Percentiles rank a stretch among this genome's conserved stretches.
Evolutionary conservation across 2,888 invertebrate species (phyloP).

Genomic region (Lobophora halterata): DNA sequence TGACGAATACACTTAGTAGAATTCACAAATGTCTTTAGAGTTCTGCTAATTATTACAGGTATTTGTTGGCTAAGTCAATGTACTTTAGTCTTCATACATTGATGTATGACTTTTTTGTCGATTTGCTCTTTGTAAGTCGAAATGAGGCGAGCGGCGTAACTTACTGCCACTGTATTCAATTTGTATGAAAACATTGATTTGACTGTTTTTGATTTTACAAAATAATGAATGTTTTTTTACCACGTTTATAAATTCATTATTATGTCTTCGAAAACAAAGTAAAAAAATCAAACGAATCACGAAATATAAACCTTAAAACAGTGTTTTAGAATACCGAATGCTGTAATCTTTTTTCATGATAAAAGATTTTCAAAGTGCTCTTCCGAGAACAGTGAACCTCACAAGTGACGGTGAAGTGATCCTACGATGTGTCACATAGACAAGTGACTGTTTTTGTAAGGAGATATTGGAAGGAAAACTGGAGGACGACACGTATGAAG

Average conservation of each 20-base stretch:
- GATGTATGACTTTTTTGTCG: constrained; percentile 8
- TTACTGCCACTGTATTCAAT: too few species aligned
- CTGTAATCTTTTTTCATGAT: constrained; percentile 9
- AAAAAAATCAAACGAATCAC: constrained; percentile 4
- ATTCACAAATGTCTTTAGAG: not conserved
- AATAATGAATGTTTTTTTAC: not conserved
- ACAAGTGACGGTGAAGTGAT: constrained; percentile 22
- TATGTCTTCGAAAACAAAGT: not conserved
- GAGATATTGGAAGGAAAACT: constrained; percentile 56
- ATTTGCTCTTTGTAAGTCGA: not conserved
- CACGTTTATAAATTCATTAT: not conserved
- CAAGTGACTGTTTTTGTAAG: constrained; percentile 40
- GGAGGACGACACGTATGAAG: constrained; percentile 77
- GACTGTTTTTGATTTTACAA: too few species aligned
- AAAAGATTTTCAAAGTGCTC: constrained; percentile 14
- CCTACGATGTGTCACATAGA: constrained; percentile 46
- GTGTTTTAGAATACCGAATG: not conserved
- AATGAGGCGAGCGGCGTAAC: constrained; percentile 18
- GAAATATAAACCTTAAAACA: not conserved
- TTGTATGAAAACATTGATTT: too few species aligned
- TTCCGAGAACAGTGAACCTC: not conserved
- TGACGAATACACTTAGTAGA: constrained; percentile 3
- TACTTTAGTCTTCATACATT: constrained; percentile 2
- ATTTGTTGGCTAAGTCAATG: constrained; percentile 11
- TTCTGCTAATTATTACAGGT: constrained; percentile 3